Evolutionary conservation across 2,113 vertebrate species (phyloP).

Genomic region (Miniopterus natalensis): DNA sequence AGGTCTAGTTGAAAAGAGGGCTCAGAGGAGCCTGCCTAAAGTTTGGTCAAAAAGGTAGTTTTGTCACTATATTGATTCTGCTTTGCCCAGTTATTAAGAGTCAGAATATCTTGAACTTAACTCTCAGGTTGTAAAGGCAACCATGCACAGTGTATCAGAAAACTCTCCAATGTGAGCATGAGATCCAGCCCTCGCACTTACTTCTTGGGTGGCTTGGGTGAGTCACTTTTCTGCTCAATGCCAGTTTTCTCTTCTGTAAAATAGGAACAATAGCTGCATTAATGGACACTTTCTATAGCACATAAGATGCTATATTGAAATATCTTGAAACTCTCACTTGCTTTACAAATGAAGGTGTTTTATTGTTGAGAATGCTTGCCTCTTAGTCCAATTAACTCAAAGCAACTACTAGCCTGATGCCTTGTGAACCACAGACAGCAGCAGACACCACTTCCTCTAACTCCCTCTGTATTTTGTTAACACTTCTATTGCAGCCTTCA

Average conservation of each 20-base stretch:
- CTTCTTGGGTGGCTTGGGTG: neutral
- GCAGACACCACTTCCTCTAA: neutral
- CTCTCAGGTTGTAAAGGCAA: neutral
- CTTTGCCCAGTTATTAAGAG: constrained; percentile 16
- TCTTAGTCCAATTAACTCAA: neutral
- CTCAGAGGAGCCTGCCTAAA: neutral
- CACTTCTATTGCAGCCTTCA: neutral
- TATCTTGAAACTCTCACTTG: constrained; percentile 33
- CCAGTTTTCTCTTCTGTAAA: neutral
- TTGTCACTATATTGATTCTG: neutral
- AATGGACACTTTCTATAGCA: neutral
- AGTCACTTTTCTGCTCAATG: neutral
- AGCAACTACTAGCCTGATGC: neutral
- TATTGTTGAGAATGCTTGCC: neutral
- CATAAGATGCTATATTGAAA: neutral
- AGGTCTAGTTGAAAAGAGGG: neutral
- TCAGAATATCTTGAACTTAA: neutral
- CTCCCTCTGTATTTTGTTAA: neutral
- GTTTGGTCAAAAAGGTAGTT: neutral
- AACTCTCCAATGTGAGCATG: neutral
- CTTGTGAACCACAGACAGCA: neutral
- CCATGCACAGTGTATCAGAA: neutral
- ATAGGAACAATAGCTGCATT: neutral
- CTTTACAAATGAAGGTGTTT: neutral
- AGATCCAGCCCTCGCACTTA: neutral